Evolutionary conservation across 2,797 vertebrate genomes (phyloP).

Genomic region (Sebastiscus albofasciatus): DNA sequence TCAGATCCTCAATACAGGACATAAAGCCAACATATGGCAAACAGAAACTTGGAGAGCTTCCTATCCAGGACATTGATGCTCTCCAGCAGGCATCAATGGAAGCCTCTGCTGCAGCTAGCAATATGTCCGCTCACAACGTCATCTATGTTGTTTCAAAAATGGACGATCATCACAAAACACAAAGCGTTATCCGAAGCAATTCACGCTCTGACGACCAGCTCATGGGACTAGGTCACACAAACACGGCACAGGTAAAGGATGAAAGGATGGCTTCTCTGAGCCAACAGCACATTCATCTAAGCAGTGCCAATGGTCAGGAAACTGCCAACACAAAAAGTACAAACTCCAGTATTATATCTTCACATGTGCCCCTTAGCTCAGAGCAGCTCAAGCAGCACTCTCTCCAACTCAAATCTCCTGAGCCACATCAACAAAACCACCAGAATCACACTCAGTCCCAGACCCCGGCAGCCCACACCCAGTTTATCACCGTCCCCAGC

Average conservation of each 20-base stretch:
- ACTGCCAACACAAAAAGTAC: conserved; percentile 84
- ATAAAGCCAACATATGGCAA: conserved; percentile 87
- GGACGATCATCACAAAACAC: conserved; percentile 91
- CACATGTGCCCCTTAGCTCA: conserved; percentile 83
- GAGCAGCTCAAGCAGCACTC: conserved; percentile 90
- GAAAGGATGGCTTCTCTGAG: conserved; percentile 85
- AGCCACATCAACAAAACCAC: conserved; percentile 86
- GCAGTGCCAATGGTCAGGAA: conserved; percentile 78
- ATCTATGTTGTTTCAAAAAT: conserved; percentile 92
- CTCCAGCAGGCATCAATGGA: conserved; percentile 89
- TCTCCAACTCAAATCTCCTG: conserved; percentile 87
- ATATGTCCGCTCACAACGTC: conserved; percentile 84
- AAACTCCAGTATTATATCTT: conserved; percentile 83
- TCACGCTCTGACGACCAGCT: conserved; percentile 92
- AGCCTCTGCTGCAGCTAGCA: conserved; percentile 80
- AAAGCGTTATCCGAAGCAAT: conserved; percentile 95
- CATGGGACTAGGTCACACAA: conserved; percentile 84
- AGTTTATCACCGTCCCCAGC: conserved; percentile 88
- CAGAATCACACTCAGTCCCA: conserved; percentile 83
- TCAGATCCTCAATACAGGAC: conserved; percentile 85
- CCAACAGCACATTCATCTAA: conserved; percentile 88
- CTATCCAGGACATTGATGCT: conserved; percentile 89
- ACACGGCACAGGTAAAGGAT: conserved; percentile 86
- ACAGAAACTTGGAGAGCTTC: conserved; percentile 91
- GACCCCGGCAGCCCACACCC: conserved; percentile 75